Evolutionary conservation across 2,797 vertebrate species (phyloP), one percentile per base, ranked within the genome.

Genomic region (Adrianichthys oophorus): DNA sequence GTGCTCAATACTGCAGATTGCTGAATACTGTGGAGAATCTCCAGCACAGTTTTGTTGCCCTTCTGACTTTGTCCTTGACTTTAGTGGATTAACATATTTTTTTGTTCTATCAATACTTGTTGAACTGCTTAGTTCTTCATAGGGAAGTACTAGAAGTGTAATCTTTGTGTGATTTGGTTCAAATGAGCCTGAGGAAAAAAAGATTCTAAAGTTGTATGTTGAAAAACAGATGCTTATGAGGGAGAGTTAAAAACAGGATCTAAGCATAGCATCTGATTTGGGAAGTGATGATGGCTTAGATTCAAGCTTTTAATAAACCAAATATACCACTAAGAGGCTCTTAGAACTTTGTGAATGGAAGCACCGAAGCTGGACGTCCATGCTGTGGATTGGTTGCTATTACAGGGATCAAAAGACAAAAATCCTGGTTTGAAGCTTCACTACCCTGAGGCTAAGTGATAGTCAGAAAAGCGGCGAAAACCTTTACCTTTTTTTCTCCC

Each of bases 281-380:
- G 86, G 80, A 85, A 85, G 82, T 88, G 71, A 84, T 54, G 47
- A 64, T 68, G 61, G 71, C 62, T 76, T 59, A 80, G 77, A 88
- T 90, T 80, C 78, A 87, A 83, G 57, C 43, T 86, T 91, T 90
- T 91, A 90, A 87, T 92, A 90, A 88, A 90, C 83, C 78, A 47
- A 79, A 81, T 72, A 59, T 23, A 73, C 88, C 89, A 90, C 90
- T 91, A 90, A 91, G 68, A 89, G 86, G 80, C 80, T 79, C 77
- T 82, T 88, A n/a, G 52, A 79, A 72, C 72, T 89, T 85, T 82
- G 86, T 88, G 85, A 90, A 89, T 86, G 84, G 79, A 80, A 83
- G 70, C 69, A 79, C 72, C 85, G 68, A 84, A 78, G 80, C 70
- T 64, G 76, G 81, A 84, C 78, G 71, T 86, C 72, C 81, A 79